These are phyloP conservation scores for Laterallus jamaicensis DNA, from an alignment of 2,113 vertebrate species.

Conservation along the genomic window DNA sequence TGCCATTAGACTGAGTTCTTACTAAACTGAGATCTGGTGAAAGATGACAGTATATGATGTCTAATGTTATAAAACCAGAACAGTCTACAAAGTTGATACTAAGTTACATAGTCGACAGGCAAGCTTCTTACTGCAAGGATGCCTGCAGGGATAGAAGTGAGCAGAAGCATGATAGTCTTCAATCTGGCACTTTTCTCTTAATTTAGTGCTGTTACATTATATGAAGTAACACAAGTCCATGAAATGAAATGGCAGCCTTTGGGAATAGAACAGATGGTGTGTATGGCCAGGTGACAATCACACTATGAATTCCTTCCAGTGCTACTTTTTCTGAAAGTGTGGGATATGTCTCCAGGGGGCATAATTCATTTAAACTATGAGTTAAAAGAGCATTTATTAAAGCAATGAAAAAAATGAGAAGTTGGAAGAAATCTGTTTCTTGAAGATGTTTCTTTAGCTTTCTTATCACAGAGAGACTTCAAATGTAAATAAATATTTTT, in stretches of 20 bases:
- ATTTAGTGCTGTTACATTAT: not conserved
- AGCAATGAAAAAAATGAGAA: slow-evolving; percentile 18
- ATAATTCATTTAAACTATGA: slow-evolving; percentile 18
- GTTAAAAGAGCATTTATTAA: not conserved
- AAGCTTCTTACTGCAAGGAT: not conserved
- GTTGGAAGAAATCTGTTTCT: not conserved
- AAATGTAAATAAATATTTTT: not conserved
- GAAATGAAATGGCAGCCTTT: slow-evolving; percentile 37
- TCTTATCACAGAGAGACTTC: not conserved
- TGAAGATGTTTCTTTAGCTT: not conserved
- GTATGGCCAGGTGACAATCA: slow-evolving; percentile 37
- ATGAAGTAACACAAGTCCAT: slow-evolving; percentile 23
- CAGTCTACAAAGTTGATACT: not conserved
- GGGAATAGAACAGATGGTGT: slow-evolving; percentile 41
- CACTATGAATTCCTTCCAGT: slow-evolving; percentile 8
- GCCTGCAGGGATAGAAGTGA: slow-evolving; percentile 24
- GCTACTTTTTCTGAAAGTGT: slow-evolving; percentile 21
- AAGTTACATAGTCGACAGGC: not conserved
- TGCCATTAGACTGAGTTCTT: not conserved
- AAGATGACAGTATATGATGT: not conserved
- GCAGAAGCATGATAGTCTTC: not conserved
- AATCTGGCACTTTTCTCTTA: slow-evolving; percentile 30
- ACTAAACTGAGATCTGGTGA: not conserved
- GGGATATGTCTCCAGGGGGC: slow-evolving; percentile 23
- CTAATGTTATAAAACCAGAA: not conserved